Percentiles rank a stretch among this genome's conserved stretches.
phyloP scores from a whole-genome alignment of 2,797 vertebrate genomes.

The Schizothorax lantsangensis region DNA sequence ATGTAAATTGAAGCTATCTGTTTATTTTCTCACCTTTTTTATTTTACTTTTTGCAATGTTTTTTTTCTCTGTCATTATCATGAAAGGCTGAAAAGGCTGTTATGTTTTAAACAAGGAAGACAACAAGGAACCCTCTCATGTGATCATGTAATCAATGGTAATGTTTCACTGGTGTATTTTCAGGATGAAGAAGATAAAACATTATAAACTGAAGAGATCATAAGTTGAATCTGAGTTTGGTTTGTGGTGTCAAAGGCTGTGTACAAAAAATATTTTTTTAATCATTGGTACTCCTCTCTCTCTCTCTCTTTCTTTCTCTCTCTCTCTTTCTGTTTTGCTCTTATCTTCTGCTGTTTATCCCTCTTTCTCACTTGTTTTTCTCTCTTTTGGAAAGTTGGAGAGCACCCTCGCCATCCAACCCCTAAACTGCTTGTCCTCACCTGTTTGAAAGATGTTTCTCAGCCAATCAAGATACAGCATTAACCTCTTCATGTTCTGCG shows the following conservation, averaged over 20 bases:
- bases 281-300: background rate
- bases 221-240: background rate
- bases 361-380: background rate
- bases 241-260: background rate
- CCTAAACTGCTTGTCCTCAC: background rate
- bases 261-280: background rate
- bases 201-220: background rate
- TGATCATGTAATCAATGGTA: background rate
- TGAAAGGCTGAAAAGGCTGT: conserved; percentile 4
- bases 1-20: conserved; percentile 26
- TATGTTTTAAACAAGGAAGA: background rate
- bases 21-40: background rate
- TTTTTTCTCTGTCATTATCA: background rate
- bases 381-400: background rate
- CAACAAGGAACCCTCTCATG: background rate
- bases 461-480: conserved; percentile 58
- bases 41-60: background rate
- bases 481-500: conserved; percentile 57
- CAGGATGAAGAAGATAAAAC: background rate
- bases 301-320: too few relatives aligned
- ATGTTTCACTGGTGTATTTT: conserved; percentile 13
- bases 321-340: background rate
- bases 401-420: background rate
- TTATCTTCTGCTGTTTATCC: background rate
- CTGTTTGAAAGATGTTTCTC: background rate